Conservation (phyloP, 2,888 invertebrate genomes). For the Sceliomorpha sp. region DNA sequence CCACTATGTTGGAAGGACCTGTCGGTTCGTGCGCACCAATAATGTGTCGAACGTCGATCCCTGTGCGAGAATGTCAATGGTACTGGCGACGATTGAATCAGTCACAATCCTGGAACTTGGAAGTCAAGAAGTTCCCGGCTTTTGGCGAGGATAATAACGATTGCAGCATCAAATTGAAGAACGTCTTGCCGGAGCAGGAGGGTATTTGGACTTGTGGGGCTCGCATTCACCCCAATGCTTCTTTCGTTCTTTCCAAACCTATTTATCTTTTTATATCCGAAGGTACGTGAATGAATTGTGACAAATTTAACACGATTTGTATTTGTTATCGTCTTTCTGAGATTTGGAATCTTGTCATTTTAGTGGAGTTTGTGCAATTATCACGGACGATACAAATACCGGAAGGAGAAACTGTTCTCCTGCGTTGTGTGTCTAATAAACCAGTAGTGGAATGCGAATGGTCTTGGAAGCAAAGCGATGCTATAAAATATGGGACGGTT, state of each 20-base stretch:
- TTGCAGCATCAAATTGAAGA: constrained; percentile 75
- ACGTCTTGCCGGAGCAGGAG: constrained; percentile 73
- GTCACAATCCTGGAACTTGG: constrained; percentile 73
- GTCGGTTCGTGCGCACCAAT: constrained; percentile 72
- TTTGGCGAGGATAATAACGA: constrained; percentile 73
- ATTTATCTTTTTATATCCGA: constrained; percentile 72
- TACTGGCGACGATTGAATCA: constrained; percentile 76
- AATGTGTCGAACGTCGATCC: constrained; percentile 67
- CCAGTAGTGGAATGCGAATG: constrained; percentile 77
- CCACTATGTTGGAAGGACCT: constrained; percentile 66
- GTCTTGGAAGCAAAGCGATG: constrained; percentile 75
- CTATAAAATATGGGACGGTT: constrained; percentile 69
- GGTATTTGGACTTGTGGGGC: constrained; percentile 78
- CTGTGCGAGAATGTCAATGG: constrained; percentile 77
- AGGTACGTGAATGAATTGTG: constrained; percentile 67
- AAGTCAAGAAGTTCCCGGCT: constrained; percentile 72
- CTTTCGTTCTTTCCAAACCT: constrained; percentile 69
- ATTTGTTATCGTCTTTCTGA: constrained; percentile 12
- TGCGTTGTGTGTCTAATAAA: constrained; percentile 75
- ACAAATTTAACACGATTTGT: constrained; percentile 12
- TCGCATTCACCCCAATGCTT: constrained; percentile 63
- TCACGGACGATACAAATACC: constrained; percentile 76
- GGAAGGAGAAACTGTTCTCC: constrained; percentile 74
- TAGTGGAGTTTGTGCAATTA: constrained; percentile 77
- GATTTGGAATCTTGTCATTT: constrained; percentile 40